These are phyloP conservation scores for Homarus americanus DNA, from an alignment of 1,140 invertebrate species.

Conservation along the genomic window DNA sequence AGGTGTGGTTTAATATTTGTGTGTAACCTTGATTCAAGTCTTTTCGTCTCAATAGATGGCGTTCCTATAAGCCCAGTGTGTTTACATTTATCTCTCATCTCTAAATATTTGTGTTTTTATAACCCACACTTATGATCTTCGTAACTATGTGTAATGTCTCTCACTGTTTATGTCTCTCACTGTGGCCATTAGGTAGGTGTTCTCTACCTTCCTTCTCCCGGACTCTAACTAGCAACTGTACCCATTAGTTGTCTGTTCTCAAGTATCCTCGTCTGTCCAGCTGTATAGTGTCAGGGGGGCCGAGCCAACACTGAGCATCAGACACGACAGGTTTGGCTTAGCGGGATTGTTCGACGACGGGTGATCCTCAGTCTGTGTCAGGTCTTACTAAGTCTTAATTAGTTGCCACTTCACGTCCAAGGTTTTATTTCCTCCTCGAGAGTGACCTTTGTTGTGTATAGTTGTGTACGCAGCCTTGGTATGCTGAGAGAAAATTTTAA, in stretches of 20 bases:
- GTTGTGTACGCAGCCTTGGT: not conserved
- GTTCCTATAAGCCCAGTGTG: too few relatives aligned
- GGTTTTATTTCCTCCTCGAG: too few relatives aligned
- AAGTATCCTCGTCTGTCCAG: not conserved
- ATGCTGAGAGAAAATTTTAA: not conserved
- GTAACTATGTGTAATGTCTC: too few relatives aligned
- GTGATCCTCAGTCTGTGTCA: not conserved
- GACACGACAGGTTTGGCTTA: too few relatives aligned
- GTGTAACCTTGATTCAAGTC: too few relatives aligned
- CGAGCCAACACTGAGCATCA: not conserved
- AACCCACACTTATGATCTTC: too few relatives aligned
- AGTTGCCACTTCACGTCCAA: not conserved
- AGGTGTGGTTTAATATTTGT: too few relatives aligned
- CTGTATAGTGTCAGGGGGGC: constrained; percentile 7
- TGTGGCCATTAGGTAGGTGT: too few relatives aligned
- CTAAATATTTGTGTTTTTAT: too few relatives aligned
- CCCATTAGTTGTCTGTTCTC: not conserved
- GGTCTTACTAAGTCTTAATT: not conserved
- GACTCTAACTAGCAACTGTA: not conserved
- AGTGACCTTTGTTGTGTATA: not conserved
- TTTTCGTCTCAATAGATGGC: too few relatives aligned
- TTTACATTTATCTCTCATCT: too few relatives aligned
- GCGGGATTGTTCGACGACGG: not conserved
- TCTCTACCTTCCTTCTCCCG: not conserved
- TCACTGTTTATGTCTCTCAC: too few relatives aligned